Evolutionary conservation across 2,888 invertebrate genomes (phyloP), one percentile per base, ranked within the genome.

Genomic region (Piscicola geometra): DNA sequence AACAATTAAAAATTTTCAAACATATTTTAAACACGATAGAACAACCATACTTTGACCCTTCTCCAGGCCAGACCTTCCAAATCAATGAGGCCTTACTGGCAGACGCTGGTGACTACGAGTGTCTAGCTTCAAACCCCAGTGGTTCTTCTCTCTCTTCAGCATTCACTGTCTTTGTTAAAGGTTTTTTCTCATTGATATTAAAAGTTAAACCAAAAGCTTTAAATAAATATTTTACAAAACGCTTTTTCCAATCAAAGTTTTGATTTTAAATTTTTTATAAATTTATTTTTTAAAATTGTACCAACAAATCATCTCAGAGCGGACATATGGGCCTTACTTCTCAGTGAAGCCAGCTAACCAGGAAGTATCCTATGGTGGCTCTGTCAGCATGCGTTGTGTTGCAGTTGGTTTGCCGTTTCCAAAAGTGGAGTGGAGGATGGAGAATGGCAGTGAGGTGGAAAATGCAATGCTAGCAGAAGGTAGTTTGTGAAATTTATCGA

Each of bases 351-450:
- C 97, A 77, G 91, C 92, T 60, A 87, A 91, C 72, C 92, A 90
- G 80, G 94, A 95, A 84, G 95, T 98, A 75, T 93, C 93, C 90
- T 88, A 95, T 71, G 95, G 95, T 25, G 91, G 92, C 0, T 91
- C 91, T 83, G 88, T 97, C 81, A 97, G 94, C 85, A 88, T 99
- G 80, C 95, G 94, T 76, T 99, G 98, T 86, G 94, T 96, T 75
- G 98, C 98, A 15, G 93, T 94, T 41, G 98, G 99, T 30, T 94
- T 97, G 0, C 98, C 98, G 5, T 96, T 98, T 96, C 99, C 98
- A 0, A 91, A 90, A 82, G 96, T 99, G 75, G 94, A 93, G 86
- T 83, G 83, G 60, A 81, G 83, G 75, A 75, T 67, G 76, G 83
- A 82, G 21, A 82, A 82, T 56, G 60, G 25, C n/a, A 56, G 25